These are phyloP conservation scores for Hoplodrina blanda DNA, from an alignment of 2,888 invertebrate species.

Conservation along the genomic window DNA sequence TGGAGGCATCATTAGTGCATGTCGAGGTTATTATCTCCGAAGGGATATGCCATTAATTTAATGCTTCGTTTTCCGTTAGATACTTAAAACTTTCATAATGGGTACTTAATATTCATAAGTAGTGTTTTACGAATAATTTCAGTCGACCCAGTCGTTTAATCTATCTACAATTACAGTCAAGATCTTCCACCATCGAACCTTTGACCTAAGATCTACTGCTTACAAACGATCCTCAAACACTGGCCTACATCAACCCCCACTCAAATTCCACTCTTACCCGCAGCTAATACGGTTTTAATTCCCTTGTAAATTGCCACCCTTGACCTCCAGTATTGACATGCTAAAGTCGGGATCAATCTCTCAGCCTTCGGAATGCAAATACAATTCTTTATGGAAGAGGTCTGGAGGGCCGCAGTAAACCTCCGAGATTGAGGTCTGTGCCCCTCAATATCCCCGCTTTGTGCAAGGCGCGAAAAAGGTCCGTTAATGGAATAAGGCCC, in stretches of 20 bases:
- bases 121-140: neutral
- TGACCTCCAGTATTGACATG: slow-evolving; percentile 81
- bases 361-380: slow-evolving; percentile 82
- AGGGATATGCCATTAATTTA: too few species aligned
- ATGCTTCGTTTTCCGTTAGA: too few species aligned
- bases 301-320: slow-evolving; percentile 55
- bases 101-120: neutral
- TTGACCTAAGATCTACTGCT: slow-evolving; percentile 40
- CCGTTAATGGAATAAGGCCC: slow-evolving; percentile 85
- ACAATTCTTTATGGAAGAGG: slow-evolving; percentile 81
- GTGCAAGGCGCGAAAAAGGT: slow-evolving; percentile 79
- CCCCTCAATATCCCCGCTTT: slow-evolving; percentile 82
- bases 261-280: slow-evolving; percentile 38
- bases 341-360: slow-evolving; percentile 82
- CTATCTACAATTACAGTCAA: slow-evolving; percentile 44
- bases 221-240: slow-evolving; percentile 45
- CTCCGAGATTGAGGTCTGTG: slow-evolving; percentile 78
- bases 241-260: slow-evolving; percentile 12
- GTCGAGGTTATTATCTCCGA: neutral
- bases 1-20: neutral
- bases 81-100: too few species aligned
- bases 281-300: slow-evolving; percentile 49
- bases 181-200: slow-evolving; percentile 34
- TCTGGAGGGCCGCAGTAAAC: slow-evolving; percentile 73
- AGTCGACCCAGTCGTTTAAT: slow-evolving; percentile 11